phyloP scores from a whole-genome alignment of 2,113 vertebrate species.

The Coptodon bakossiorum region DNA sequence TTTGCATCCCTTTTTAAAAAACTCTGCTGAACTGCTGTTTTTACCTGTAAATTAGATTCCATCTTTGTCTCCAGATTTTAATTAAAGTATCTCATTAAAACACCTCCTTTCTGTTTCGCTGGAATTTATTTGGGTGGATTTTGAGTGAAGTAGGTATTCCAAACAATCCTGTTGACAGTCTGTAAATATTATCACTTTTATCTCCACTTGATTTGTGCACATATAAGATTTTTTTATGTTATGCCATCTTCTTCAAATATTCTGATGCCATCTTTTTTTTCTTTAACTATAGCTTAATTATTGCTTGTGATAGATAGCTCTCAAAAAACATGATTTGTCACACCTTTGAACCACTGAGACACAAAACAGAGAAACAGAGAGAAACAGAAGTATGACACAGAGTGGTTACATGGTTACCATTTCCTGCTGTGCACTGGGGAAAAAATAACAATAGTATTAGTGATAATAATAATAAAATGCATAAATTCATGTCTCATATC shows the following conservation, averaged over 20 bases:
- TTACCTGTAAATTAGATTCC: slow-evolving; percentile 36
- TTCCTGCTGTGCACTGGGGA: background rate
- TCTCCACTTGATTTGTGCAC: background rate
- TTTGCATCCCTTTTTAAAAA: background rate
- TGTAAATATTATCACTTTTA: background rate
- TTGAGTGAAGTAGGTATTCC: background rate
- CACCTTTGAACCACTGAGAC: background rate
- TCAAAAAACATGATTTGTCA: background rate
- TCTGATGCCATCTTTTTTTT: background rate
- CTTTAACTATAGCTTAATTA: background rate
- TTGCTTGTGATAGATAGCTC: background rate
- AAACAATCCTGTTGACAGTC: background rate
- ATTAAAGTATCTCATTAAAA: slow-evolving; percentile 2
- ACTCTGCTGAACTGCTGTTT: background rate
- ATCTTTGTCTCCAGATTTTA: slow-evolving; percentile 21
- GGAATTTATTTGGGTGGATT: background rate
- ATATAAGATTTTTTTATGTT: background rate
- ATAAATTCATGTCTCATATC: background rate
- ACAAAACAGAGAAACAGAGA: background rate
- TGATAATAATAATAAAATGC: background rate
- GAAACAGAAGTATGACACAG: background rate
- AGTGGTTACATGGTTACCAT: background rate
- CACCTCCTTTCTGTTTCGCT: background rate
- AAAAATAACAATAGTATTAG: fast-evolving
- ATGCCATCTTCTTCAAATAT: background rate